Evolutionary conservation across 35 echinoderm and acorn worm genomes (phyloP).

Genomic region (Anneissia japonica): DNA sequence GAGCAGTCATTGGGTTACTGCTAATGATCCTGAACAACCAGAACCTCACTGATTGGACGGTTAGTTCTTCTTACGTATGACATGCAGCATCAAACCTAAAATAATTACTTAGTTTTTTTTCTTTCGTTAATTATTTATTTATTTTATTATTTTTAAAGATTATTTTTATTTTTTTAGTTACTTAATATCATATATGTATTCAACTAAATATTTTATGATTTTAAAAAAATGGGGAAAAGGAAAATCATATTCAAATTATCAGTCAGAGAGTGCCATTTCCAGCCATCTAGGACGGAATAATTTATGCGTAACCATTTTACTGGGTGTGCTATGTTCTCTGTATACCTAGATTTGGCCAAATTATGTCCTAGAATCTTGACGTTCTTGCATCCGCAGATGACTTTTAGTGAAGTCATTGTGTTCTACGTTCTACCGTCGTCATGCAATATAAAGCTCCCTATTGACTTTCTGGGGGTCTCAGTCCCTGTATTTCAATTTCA

Average conservation of each 20-base stretch:
- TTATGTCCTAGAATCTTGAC: too few species aligned
- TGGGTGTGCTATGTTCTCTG: background rate
- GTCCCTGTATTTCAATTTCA: too few species aligned
- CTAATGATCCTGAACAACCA: conserved; percentile 58
- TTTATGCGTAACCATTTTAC: background rate
- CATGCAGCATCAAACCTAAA: background rate
- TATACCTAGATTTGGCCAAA: too few species aligned
- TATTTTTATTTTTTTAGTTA: background rate
- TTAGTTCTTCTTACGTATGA: conserved; percentile 9
- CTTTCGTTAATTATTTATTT: background rate
- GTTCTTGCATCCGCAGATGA: too few species aligned
- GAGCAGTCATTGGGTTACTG: conserved; percentile 66
- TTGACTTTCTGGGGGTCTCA: too few species aligned
- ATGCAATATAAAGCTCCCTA: too few species aligned
- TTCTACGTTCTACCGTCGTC: too few species aligned
- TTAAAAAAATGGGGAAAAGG: too few species aligned
- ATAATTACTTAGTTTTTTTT: background rate
- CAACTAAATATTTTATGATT: background rate
- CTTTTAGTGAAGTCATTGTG: too few species aligned
- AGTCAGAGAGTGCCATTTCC: too few species aligned
- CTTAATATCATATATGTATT: background rate
- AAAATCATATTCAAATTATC: too few species aligned
- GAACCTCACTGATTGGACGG: conserved; percentile 64
- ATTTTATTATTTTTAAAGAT: background rate
- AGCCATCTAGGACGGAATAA: too few species aligned